A percentile compares a stretch with the other conserved stretches of the same genome.
Conservation (phyloP, 1,140 invertebrate genomes). For the Leucophenga varia region DNA sequence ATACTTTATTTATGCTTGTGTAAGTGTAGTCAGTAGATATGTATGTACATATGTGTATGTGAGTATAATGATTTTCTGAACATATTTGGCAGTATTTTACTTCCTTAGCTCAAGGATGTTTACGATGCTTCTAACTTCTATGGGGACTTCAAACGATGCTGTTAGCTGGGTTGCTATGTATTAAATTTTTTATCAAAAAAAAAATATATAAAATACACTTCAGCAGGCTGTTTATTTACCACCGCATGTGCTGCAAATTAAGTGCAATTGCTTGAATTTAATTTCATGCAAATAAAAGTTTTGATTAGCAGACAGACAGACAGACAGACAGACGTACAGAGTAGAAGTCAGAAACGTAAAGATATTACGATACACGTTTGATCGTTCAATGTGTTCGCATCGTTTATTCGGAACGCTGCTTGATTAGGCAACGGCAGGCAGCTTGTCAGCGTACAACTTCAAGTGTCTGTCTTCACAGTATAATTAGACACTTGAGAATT, state of each 20-base stretch:
- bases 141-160: too few species aligned
- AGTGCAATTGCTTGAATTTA: conserved; percentile 54
- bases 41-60: conserved; percentile 27
- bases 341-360: not conserved
- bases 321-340: not conserved
- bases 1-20: conserved; percentile 50
- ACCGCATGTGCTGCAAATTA: conserved; percentile 40
- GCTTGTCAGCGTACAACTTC: conserved; percentile 17
- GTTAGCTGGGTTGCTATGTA: too few species aligned
- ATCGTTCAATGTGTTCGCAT: too few species aligned
- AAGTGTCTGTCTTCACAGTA: conserved; percentile 20
- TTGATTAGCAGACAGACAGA: conserved; percentile 41
- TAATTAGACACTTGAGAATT: conserved; percentile 44
- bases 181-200: too few species aligned
- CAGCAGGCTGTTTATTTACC: conserved; percentile 49
- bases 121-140: too few species aligned
- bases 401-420: too few species aligned
- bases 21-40: too few species aligned
- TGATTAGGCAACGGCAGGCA: conserved; percentile 4
- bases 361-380: conserved; percentile 26
- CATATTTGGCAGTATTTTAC: conserved; percentile 1
- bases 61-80: not conserved
- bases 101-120: conserved; percentile 11
- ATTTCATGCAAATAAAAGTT: conserved; percentile 55
- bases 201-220: too few species aligned